Evolutionary conservation across 2,888 invertebrate genomes (phyloP).

Genomic region (Xiphydria camelus): DNA sequence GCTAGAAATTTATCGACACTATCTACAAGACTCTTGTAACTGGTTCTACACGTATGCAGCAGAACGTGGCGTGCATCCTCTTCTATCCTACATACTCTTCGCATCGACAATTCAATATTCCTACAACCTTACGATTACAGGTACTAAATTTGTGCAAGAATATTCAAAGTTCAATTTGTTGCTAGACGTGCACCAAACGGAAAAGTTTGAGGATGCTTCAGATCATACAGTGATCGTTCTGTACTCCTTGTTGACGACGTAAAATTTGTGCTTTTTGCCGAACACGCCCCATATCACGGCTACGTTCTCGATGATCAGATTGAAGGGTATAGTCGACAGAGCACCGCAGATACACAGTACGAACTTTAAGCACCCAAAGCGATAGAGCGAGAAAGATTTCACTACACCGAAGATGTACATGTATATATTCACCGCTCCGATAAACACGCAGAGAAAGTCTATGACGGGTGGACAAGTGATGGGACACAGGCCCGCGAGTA

Average conservation of each 20-base stretch:
- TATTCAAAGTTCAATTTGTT: too few species aligned
- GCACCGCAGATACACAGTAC: slow-evolving; percentile 82
- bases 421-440: slow-evolving; percentile 92
- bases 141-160: too few species aligned
- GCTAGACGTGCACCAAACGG: too few species aligned
- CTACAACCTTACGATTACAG: too few species aligned
- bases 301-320: slow-evolving; percentile 91
- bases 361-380: slow-evolving; percentile 81
- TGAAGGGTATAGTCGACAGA: slow-evolving; percentile 88
- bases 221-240: slow-evolving; percentile 60
- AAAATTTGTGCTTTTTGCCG: slow-evolving; percentile 95
- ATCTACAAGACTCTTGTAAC: too few species aligned
- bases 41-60: too few species aligned
- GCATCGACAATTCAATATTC: too few species aligned
- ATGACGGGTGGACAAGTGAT: slow-evolving; percentile 82
- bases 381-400: slow-evolving; percentile 89
- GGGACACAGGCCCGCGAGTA: slow-evolving; percentile 83
- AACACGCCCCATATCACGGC: slow-evolving; percentile 94
- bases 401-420: slow-evolving; percentile 98
- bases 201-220: too few species aligned
- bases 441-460: slow-evolving; percentile 87
- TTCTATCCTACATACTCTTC: too few species aligned
- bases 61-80: too few species aligned
- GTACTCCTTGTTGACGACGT: slow-evolving; percentile 92
- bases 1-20: too few species aligned